A percentile compares a stretch with the other conserved stretches of the same genome.
Conservation (phyloP, 2,888 invertebrate genomes). For the Tyria jacobaeae region DNA sequence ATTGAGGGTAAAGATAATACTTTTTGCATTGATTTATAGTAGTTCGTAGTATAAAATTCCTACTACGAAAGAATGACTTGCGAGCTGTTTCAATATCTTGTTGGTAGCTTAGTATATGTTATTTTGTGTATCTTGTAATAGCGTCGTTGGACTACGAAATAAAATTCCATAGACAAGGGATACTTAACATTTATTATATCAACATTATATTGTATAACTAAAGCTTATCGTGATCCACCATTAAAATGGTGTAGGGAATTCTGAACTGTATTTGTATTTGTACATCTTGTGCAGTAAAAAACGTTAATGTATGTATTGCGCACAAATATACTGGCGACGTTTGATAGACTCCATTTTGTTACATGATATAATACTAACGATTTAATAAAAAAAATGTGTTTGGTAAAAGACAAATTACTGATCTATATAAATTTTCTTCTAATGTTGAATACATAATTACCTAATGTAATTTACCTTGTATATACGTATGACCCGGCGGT, state of each 20-base stretch:
- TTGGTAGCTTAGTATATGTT: constrained; percentile 35
- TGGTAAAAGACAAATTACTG: constrained; percentile 67
- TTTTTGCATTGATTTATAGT: constrained; percentile 46
- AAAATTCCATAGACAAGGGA: constrained; percentile 21
- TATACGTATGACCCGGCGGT: constrained; percentile 83
- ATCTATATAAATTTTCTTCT: constrained; percentile 74
- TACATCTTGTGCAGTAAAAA: constrained; percentile 47
- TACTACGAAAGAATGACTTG: constrained; percentile 36
- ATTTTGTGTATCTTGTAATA: constrained; percentile 33
- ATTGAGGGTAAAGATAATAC: constrained; percentile 66
- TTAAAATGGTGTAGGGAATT: constrained; percentile 33
- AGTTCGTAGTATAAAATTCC: constrained; percentile 22
- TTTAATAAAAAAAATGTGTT: constrained; percentile 55
- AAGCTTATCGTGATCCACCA: constrained; percentile 47
- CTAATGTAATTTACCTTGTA: constrained; percentile 81
- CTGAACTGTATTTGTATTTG: constrained; percentile 35
- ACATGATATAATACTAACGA: constrained; percentile 57
- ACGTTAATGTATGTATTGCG: constrained; percentile 61
- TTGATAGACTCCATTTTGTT: constrained; percentile 77
- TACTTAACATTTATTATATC: constrained; percentile 13
- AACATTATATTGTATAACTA: constrained; percentile 27
- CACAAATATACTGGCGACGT: constrained; percentile 76
- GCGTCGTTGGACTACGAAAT: constrained; percentile 43
- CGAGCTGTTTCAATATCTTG: constrained; percentile 71
- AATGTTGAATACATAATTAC: constrained; percentile 74